Conservation (phyloP, 2,797 vertebrate species). For the Pipistrellus pygmaeus region DNA sequence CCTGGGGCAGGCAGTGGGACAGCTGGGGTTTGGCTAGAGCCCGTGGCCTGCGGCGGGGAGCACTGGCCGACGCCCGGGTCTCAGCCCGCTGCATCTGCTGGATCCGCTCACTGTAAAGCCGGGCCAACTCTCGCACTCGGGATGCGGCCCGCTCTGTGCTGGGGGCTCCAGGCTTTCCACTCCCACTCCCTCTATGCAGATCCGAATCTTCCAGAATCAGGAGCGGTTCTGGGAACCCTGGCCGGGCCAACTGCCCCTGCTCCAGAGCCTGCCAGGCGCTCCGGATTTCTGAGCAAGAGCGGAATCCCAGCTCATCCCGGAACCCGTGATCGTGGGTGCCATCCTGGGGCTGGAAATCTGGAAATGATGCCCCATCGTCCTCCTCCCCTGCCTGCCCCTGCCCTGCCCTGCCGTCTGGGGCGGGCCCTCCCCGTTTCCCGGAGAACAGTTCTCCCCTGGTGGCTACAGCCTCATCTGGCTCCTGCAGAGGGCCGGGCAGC, state of each 20-base stretch:
- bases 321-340: background rate
- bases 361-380: background rate
- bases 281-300: slow-evolving; percentile 87
- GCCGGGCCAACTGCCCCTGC: slow-evolving; percentile 76
- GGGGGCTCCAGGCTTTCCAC: slow-evolving; percentile 72
- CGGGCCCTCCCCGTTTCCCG: background rate
- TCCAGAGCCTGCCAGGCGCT: slow-evolving; percentile 89
- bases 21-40: slow-evolving; percentile 73
- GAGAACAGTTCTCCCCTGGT: slow-evolving; percentile 51
- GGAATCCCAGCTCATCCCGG: slow-evolving; percentile 81
- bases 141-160: slow-evolving; percentile 92
- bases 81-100: slow-evolving; percentile 89
- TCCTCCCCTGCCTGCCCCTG: slow-evolving; percentile 89
- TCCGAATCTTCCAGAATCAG: slow-evolving; percentile 84
- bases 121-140: slow-evolving; percentile 94
- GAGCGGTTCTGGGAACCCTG: slow-evolving; percentile 76
- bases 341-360: slow-evolving; percentile 47
- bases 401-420: slow-evolving; percentile 78
- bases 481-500: slow-evolving; percentile 49
- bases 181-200: slow-evolving; percentile 35
- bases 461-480: background rate
- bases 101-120: slow-evolving; percentile 93
- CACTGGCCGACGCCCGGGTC: slow-evolving; percentile 49
- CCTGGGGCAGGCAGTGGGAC: slow-evolving; percentile 29
- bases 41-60: slow-evolving; percentile 67